Percentiles rank a stretch among this genome's conserved stretches.
Evolutionary conservation across 1,140 invertebrate genomes (phyloP).

Genomic region (Papilio dardanus): DNA sequence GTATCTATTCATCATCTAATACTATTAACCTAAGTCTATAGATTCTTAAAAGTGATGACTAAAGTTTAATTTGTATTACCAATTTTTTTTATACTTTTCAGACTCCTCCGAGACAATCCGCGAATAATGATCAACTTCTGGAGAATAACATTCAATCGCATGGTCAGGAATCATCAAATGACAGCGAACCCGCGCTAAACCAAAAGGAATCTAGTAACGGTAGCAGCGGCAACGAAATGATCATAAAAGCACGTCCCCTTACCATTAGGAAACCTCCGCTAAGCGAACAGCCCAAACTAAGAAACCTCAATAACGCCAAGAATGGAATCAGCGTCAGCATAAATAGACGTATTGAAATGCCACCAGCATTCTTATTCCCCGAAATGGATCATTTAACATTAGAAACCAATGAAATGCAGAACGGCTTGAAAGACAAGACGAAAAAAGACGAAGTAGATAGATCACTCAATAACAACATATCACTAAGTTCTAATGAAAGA

Average conservation of each 20-base stretch:
- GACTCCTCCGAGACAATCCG: slow-evolving; percentile 78
- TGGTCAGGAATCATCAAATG: slow-evolving; percentile 62
- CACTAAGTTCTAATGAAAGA: slow-evolving; percentile 57
- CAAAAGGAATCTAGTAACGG: slow-evolving; percentile 72
- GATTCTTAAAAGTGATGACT: neutral
- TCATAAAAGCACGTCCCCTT: slow-evolving; percentile 91
- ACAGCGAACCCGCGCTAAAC: slow-evolving; percentile 60
- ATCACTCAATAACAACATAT: slow-evolving; percentile 71
- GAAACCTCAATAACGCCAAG: slow-evolving; percentile 82
- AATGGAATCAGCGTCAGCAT: slow-evolving; percentile 86
- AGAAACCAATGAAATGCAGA: slow-evolving; percentile 63
- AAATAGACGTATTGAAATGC: slow-evolving; percentile 91
- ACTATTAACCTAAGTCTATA: neutral
- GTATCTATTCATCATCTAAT: slow-evolving; percentile 50
- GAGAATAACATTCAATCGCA: slow-evolving; percentile 67
- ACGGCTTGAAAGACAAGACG: slow-evolving; percentile 67
- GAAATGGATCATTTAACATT: slow-evolving; percentile 84
- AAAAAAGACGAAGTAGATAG: slow-evolving; percentile 77
- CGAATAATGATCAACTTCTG: slow-evolving; percentile 60
- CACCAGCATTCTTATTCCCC: slow-evolving; percentile 90
- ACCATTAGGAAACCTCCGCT: slow-evolving; percentile 90
- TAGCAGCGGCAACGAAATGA: slow-evolving; percentile 81
- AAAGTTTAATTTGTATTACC: neutral
- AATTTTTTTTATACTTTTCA: slow-evolving; percentile 52
- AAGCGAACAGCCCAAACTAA: slow-evolving; percentile 89